Evolutionary conservation across 1,140 invertebrate genomes (phyloP).

Genomic region (Kradibia gibbosae): DNA sequence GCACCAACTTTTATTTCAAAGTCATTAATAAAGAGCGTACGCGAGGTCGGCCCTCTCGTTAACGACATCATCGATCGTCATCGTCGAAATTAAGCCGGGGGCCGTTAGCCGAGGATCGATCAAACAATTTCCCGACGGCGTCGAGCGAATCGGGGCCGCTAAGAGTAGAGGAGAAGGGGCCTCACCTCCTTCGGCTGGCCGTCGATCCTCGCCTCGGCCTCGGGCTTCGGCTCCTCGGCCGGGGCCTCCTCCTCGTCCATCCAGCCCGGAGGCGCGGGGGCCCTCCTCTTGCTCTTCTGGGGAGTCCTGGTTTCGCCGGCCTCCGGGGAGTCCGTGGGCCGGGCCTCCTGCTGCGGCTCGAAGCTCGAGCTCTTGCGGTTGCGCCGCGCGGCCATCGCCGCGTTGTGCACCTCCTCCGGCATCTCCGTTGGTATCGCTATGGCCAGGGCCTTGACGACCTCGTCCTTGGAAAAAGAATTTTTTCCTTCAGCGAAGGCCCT

Average conservation of each 20-base stretch:
- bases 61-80: too few relatives aligned
- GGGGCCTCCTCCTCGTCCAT: constrained; percentile 53
- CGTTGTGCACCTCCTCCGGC: constrained; percentile 81
- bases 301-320: constrained; percentile 61
- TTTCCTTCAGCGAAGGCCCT: not conserved
- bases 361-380: constrained; percentile 75
- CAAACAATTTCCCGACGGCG: too few relatives aligned
- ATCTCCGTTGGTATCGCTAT: constrained; percentile 66
- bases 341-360: constrained; percentile 47
- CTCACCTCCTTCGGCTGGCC: too few relatives aligned
- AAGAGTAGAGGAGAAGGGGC: too few relatives aligned
- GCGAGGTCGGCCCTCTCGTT: too few relatives aligned
- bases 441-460: not conserved
- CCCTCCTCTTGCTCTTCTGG: constrained; percentile 82
- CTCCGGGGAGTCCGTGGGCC: constrained; percentile 55
- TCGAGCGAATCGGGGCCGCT: too few relatives aligned
- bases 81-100: too few relatives aligned
- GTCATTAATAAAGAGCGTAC: not conserved
- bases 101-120: too few relatives aligned
- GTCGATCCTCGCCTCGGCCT: not conserved
- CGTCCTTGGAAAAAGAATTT: not conserved
- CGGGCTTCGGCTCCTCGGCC: constrained; percentile 40
- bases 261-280: constrained; percentile 76
- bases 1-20: not conserved
- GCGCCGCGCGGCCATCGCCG: constrained; percentile 78